Base-by-base conservation (phyloP, 2,113 vertebrate genomes). In the Callaeas wilsoni region DNA sequence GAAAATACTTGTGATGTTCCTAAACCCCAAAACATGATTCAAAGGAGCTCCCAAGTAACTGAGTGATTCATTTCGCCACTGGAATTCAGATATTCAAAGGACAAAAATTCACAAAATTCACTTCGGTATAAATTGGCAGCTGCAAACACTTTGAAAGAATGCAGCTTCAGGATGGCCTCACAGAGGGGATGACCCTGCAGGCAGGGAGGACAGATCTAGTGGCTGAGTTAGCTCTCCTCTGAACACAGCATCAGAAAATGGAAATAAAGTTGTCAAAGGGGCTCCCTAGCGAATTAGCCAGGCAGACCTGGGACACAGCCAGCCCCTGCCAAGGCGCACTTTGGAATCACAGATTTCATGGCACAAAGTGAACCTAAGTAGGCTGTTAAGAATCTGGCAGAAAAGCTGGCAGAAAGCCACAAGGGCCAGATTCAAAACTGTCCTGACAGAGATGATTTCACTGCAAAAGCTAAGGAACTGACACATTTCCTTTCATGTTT, bases 401-500 rank as follows among this genome's bases (percentile, higher is more conserved):
- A 71, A 84, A 68, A 87, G 25, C 23, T 91, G 91, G 71, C 78
- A 73, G 88, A 68, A 91, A 79, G 75, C 83, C 79, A 88, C 4
- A 32, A 68, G 46, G 50, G 46, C 46, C 75, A 83, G 71, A 85
- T 55, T 73, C 53, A 77, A 88, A 94, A 93, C 70, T 41, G 86
- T 92, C 52, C 73, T 68, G 60, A 60, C 60, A 87, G 59, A 88
- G 50, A 89, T 52, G 76, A 92, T 95, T 92, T 93, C 76, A 62
- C 50, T 67, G 29, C 17, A 81, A 92, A 42, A 65, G 83, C 68
- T 74, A 55, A 95, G 95, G 94, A 95, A 95, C 83, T 93, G 95
- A 96, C 90, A 94, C 42, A 90, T 84, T 95, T 97, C 92, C 95
- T 92, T 92, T 90, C 50, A 77, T n/a, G 44, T 75, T 93, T 86